These are phyloP conservation scores for Hypolimnas misippus DNA, from an alignment of 2,888 invertebrate species.

Conservation along the genomic window DNA sequence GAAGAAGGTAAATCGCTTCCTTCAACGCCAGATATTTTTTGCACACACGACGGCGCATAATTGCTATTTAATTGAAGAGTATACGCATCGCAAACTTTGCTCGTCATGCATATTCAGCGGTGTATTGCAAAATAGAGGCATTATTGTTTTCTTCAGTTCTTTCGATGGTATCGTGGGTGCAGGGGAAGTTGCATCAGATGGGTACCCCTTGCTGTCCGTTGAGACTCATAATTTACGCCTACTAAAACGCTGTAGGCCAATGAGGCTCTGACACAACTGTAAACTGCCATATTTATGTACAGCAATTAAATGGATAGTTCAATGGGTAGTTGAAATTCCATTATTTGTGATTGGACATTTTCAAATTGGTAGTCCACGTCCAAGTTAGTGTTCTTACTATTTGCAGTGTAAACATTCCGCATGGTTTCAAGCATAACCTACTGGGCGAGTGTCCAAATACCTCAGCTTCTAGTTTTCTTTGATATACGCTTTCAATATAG, in stretches of 20 bases:
- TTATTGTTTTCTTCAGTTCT: constrained; percentile 41
- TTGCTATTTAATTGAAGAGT: constrained; percentile 46
- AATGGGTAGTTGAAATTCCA: constrained; percentile 10
- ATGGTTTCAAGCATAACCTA: constrained; percentile 37
- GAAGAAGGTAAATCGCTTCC: constrained; percentile 43
- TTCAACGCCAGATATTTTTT: constrained; percentile 33
- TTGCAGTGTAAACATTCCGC: constrained; percentile 24
- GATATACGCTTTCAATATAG: constrained; percentile 21
- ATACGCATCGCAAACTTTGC: constrained; percentile 45
- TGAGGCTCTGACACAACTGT: constrained; percentile 31
- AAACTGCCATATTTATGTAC: constrained; percentile 31
- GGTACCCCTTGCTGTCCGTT: constrained; percentile 40
- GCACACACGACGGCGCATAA: constrained; percentile 33
- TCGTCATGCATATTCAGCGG: constrained; percentile 26
- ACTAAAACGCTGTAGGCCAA: constrained; percentile 30
- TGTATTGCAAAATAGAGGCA: constrained; percentile 20
- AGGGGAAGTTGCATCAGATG: constrained; percentile 71
- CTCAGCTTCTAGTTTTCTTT: constrained; percentile 32
- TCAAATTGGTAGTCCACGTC: constrained; percentile 18
- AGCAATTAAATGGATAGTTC: constrained; percentile 21
- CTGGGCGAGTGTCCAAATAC: constrained; percentile 40
- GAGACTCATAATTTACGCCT: constrained; percentile 39
- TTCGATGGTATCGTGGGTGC: constrained; percentile 61
- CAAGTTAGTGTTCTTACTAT: constrained; percentile 20
- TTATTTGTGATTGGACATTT: constrained; percentile 15